phyloP scores from a whole-genome alignment of 2,113 vertebrate genomes.

The Isichthys henryi region DNA sequence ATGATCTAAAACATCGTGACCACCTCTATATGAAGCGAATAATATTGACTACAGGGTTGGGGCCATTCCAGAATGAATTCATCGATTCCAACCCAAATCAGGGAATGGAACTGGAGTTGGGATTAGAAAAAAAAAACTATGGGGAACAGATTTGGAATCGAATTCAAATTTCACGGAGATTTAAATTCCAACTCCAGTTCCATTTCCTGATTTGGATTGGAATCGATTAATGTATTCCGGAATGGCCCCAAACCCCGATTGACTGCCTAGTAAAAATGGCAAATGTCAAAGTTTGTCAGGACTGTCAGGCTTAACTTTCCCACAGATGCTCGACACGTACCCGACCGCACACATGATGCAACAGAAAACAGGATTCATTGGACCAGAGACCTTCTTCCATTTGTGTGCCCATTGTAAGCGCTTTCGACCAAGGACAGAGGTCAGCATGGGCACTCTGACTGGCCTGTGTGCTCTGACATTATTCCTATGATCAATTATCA shows the following conservation, averaged over 20 bases:
- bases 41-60: not conserved
- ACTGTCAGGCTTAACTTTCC: not conserved
- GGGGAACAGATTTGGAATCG: too few relatives aligned
- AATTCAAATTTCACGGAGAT: too few relatives aligned
- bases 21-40: not conserved
- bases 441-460: too few relatives aligned
- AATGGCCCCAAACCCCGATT: not conserved
- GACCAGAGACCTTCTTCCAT: not conserved
- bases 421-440: too few relatives aligned
- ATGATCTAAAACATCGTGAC: not conserved
- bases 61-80: too few relatives aligned
- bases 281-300: not conserved
- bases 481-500: not conserved
- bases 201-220: too few relatives aligned
- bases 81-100: too few relatives aligned
- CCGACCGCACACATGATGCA: not conserved
- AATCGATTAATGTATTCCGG: too few relatives aligned
- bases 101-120: too few relatives aligned
- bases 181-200: too few relatives aligned
- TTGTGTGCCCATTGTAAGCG: not conserved
- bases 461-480: too few relatives aligned
- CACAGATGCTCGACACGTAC: not conserved
- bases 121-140: too few relatives aligned
- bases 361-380: not conserved
- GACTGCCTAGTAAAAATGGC: not conserved